Evolutionary conservation across 2,888 invertebrate species (phyloP), one percentile per base, ranked within the genome.

Genomic region (Bellardia pandia): DNA sequence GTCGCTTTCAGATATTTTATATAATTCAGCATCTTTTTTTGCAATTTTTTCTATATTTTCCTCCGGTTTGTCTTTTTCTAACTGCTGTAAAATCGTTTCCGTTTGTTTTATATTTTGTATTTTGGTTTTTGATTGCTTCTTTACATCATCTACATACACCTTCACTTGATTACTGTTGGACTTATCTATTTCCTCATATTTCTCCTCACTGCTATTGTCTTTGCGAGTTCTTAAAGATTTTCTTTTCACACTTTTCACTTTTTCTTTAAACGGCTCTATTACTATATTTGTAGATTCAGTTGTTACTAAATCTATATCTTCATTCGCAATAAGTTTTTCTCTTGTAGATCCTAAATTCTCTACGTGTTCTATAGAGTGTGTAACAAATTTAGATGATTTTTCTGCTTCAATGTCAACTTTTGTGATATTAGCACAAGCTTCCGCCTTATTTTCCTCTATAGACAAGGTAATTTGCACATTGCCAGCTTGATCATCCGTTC

Each of bases 181-280:
- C 48, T 33, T 60, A 58, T 48, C 51, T 1, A 5, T n/a, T 48
- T 69, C 42, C 6, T 11, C 30, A 33, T 66, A 66, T 45, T 58
- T 77, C 14, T 53, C 11, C n/a, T 53, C 77, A 48, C 23, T 78
- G n/a, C 23, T 74, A 42, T 64, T 58, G 11, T 62, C 53, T 23
- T 76, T 82, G 1, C 60, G 71, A 75, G 45, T 88, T 77, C 82
- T 69, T 14, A 71, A 64, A 4, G 82, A 86, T 62, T 84, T 88
- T 74, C 72, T 75, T 45, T 79, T 76, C 7, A 4, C 56, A 11
- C n/a, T n/a, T n/a, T n/a, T n/a, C n/a, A 72, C n/a, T 8, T 16
- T 23, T 13, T 60, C 45, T 74, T 42, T n/a, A 4, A 40, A 23
- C 23, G 23, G 23, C 23, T 23, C n/a, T 48, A 4, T 51, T 68